Percentiles rank a stretch among this genome's conserved stretches.
phyloP scores from a whole-genome alignment of 2,888 invertebrate species.

The Chymomyza fuscimana region DNA sequence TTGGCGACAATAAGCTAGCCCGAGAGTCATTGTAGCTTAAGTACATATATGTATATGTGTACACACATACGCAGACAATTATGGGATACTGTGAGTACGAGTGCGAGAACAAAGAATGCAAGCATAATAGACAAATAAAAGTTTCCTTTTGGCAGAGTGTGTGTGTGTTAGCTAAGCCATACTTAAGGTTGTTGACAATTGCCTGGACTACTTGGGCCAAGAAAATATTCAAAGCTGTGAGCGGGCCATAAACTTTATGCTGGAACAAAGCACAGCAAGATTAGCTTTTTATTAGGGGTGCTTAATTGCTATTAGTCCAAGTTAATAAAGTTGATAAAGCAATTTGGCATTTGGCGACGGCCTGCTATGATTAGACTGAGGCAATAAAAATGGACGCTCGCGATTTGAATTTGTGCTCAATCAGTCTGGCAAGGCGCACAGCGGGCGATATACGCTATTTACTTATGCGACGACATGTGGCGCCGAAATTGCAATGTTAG shows the following conservation, averaged over 20 bases:
- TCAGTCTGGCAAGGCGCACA: slow-evolving; percentile 21
- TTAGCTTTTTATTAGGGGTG: slow-evolving; percentile 69
- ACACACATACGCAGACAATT: slow-evolving; percentile 24
- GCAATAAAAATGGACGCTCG: slow-evolving; percentile 55
- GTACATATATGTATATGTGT: slow-evolving; percentile 27
- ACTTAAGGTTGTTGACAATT: slow-evolving; percentile 75
- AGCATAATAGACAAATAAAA: slow-evolving; percentile 73
- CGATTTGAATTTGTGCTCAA: slow-evolving; percentile 62
- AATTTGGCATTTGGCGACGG: slow-evolving; percentile 68
- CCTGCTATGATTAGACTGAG: slow-evolving; percentile 61
- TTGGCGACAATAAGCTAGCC: slow-evolving; percentile 69
- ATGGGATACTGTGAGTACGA: slow-evolving; percentile 20
- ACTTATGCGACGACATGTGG: slow-evolving; percentile 47
- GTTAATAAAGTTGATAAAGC: slow-evolving; percentile 76
- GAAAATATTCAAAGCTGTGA: slow-evolving; percentile 56
- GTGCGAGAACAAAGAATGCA: slow-evolving; percentile 55
- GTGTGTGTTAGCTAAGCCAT: slow-evolving; percentile 60
- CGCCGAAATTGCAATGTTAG: slow-evolving; percentile 63
- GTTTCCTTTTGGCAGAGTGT: slow-evolving; percentile 66
- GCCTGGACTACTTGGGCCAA: slow-evolving; percentile 32
- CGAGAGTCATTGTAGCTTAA: slow-evolving; percentile 25
- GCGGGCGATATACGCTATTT: background rate
- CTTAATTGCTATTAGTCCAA: slow-evolving; percentile 75
- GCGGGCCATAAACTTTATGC: slow-evolving; percentile 47
- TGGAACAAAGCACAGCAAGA: slow-evolving; percentile 51